Percentiles rank a stretch among this genome's conserved stretches.
These are phyloP conservation scores for Anaspis maculata DNA, from an alignment of 2,888 invertebrate species.

Conservation along the genomic window DNA sequence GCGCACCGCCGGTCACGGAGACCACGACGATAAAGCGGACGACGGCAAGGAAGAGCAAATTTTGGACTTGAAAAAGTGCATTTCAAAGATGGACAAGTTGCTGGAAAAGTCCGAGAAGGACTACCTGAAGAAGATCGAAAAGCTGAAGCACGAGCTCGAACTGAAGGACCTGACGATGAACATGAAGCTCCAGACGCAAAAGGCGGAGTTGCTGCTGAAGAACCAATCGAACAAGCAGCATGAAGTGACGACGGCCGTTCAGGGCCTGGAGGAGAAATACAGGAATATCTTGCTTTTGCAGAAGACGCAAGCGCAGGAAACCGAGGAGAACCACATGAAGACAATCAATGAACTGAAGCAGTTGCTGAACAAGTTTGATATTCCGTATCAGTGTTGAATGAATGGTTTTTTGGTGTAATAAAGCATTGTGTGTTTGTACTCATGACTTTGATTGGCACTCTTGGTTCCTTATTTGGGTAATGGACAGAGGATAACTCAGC, in stretches of 20 bases:
- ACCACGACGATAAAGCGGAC: too few species aligned
- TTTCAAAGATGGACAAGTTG: conserved; percentile 32
- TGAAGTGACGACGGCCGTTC: conserved; percentile 26
- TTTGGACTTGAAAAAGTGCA: conserved; percentile 20
- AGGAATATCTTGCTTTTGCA: conserved; percentile 30
- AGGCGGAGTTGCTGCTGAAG: conserved; percentile 25
- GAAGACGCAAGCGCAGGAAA: conserved; percentile 20
- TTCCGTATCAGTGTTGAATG: too few species aligned
- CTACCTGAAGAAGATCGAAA: conserved; percentile 27
- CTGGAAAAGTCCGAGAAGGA: conserved; percentile 29
- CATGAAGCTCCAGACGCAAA: conserved; percentile 23
- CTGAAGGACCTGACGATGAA: conserved; percentile 26
- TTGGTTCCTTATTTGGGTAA: too few species aligned
- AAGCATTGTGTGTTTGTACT: too few species aligned
- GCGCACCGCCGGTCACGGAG: too few species aligned
- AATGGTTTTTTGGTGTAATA: too few species aligned
- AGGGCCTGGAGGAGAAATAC: conserved; percentile 29
- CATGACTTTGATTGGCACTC: too few species aligned
- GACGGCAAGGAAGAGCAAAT: too few species aligned
- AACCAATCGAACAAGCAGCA: conserved; percentile 25
- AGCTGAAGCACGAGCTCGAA: conserved; percentile 26
- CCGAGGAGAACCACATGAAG: conserved; percentile 22
- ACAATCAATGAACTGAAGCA: conserved; percentile 22
- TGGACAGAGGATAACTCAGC: too few species aligned
- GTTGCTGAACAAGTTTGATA: too few species aligned